Conservation (phyloP, 2,888 invertebrate species). For the Eudasyphora cyanicolor region DNA sequence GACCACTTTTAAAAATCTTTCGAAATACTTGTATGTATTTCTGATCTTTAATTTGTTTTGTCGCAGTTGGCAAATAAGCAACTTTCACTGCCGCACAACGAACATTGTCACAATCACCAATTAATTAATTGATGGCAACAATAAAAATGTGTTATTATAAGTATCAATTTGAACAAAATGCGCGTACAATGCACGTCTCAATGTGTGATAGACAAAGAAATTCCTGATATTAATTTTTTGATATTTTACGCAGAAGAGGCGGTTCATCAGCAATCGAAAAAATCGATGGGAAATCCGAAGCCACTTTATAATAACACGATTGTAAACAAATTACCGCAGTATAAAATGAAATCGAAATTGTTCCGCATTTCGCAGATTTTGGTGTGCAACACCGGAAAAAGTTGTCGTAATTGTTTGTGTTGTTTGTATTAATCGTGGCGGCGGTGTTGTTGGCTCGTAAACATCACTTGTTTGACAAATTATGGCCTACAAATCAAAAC, state of each 20-base stretch:
- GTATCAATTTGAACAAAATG: not conserved
- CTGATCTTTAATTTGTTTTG: not conserved
- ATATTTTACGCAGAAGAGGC: not conserved
- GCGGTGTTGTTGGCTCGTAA: not conserved
- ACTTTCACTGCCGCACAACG: conserved; percentile 16
- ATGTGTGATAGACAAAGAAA: not conserved
- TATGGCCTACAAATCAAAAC: conserved; percentile 17
- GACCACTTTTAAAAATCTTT: not conserved
- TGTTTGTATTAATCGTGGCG: not conserved
- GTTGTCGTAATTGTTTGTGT: not conserved
- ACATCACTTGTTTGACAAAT: conserved; percentile 26
- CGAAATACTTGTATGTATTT: not conserved
- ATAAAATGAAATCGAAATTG: not conserved
- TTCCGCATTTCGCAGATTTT: conserved; percentile 3
- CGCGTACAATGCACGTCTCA: not conserved
- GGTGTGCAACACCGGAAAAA: not conserved
- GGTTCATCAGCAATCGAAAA: not conserved
- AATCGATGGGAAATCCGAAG: not conserved
- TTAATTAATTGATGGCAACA: not conserved
- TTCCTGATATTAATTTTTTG: not conserved
- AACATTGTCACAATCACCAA: not conserved
- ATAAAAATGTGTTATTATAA: not conserved
- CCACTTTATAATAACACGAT: not conserved
- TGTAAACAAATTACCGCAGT: not conserved
- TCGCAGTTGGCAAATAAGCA: not conserved